A percentile compares a stretch with the other conserved stretches of the same genome.
Evolutionary conservation across 2,113 vertebrate species (phyloP).

Genomic region (Platichthys flesus): DNA sequence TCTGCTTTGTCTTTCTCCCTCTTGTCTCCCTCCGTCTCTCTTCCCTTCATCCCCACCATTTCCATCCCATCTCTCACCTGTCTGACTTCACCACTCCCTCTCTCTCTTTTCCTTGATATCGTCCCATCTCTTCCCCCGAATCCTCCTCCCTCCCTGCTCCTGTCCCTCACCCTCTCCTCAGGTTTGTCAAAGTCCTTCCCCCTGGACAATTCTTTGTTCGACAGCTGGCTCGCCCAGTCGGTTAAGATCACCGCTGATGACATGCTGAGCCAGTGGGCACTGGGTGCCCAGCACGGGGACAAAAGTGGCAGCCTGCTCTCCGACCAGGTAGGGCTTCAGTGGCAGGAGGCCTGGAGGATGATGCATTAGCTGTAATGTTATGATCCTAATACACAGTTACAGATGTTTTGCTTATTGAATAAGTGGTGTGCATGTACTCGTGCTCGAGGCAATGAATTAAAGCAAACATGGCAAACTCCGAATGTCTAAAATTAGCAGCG

Average conservation of each 20-base stretch:
- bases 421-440: neutral
- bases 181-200: slow-evolving; percentile 93
- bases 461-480: neutral
- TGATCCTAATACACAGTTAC: neutral
- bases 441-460: slow-evolving; percentile 11
- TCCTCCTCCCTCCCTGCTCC: neutral
- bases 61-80: neutral
- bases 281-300: slow-evolving; percentile 87
- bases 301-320: slow-evolving; percentile 89
- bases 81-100: neutral
- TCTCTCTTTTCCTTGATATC: neutral
- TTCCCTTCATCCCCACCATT: neutral
- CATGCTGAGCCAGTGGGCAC: slow-evolving; percentile 95
- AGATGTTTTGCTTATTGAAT: neutral
- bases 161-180: slow-evolving; percentile 51
- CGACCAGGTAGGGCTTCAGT: slow-evolving; percentile 79
- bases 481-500: slow-evolving; percentile 19
- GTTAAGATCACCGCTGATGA: slow-evolving; percentile 96
- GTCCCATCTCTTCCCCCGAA: neutral
- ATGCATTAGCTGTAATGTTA: neutral
- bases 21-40: neutral
- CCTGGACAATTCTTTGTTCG: slow-evolving; percentile 93
- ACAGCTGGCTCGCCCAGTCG: slow-evolving; percentile 95
- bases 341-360: neutral
- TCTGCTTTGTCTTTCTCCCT: slow-evolving; percentile 32